Evolutionary conservation across 2,113 vertebrate species (phyloP).

Genomic region (Mus musculus): GRCm39 chr11:12825501-12826000

Average conservation of each 20-base stretch:
- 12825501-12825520: not conserved
- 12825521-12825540: not conserved
- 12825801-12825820: not conserved
- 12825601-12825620: too few species aligned
- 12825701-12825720: not conserved
- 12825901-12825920: not conserved
- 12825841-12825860: not conserved
- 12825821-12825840: not conserved
- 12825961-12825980: not conserved
- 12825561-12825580: not conserved
- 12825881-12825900: not conserved
- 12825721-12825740: not conserved
- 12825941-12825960: not conserved
- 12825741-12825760: not conserved
- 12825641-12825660: not conserved
- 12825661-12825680: not conserved
- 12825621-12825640: not conserved
- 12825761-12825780: not conserved
- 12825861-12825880: not conserved
- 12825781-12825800: not conserved
- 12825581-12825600: not conserved
- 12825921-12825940: not conserved
- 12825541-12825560: not conserved
- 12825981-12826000: not conserved
- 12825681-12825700: not conserved